Evolutionary conservation across 2,113 vertebrate species (phyloP), one percentile per base, ranked within the genome.

Genomic region (Plecturocebus donacophilus): DNA sequence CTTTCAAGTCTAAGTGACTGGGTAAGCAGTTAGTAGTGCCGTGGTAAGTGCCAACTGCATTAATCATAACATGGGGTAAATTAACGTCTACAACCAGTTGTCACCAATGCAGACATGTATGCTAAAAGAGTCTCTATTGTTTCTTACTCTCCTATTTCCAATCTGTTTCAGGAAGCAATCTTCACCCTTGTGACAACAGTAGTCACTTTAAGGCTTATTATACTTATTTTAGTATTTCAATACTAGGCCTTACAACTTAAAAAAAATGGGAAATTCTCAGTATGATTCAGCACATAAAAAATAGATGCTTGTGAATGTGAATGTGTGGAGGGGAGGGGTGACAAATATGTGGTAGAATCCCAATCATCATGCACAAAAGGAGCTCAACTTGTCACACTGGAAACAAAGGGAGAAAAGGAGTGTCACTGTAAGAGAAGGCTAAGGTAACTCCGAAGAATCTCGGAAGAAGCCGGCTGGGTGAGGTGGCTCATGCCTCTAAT

Each of bases 191-290:
- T 27, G 84, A 93, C 90, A 76, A 88, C 76, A 76, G 82, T 10
- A 91, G 66, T 64, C 21, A 47, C 76, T 84, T 81, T 20, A 71
- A 73, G 52, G 45, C 49, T 90, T 85, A 61, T 71, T 66, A 70
- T 47, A 91, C 96, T 91, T 88, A 92, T 71, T 61, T 80, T 73
- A 80, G 81, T 91, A 93, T 75, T 92, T 93, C 89, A 88, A 40
- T 21, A 38, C 90, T 73, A 81, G 11, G 58, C 58, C 45, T 91
- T 58, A 76, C 82, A 86, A 92, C 38, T 61, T 8, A 73, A 86
- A 86, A 92, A 73, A 61, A 77, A 27, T 91, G 89, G 94, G 92
- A 95, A 94, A 92, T 77, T 87, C 88, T 90, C 75, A 54, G 66
- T 13, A 35, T 35, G 40, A 73, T 66, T 91, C 40, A 58, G 70